Percentiles rank a stretch among this genome's conserved stretches.
Evolutionary conservation across 2,888 invertebrate genomes (phyloP).

Genomic region (Calameuta filiformis): DNA sequence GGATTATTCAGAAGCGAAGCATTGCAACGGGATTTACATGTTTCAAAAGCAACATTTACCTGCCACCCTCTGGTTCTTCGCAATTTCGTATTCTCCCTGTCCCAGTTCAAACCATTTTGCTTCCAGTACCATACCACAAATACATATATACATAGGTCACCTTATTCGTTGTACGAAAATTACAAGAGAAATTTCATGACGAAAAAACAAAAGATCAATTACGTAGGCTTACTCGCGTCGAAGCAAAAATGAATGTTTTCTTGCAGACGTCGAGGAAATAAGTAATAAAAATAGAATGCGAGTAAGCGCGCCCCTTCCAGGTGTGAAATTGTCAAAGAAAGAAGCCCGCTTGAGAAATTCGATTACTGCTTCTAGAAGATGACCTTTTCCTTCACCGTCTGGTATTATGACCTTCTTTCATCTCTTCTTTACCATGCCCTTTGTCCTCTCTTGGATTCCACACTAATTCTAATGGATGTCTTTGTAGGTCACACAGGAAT

Average conservation of each 20-base stretch:
- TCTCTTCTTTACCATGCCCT: background rate
- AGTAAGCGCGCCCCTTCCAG: background rate
- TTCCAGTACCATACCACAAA: background rate
- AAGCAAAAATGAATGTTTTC: background rate
- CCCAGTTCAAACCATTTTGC: background rate
- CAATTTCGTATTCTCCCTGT: background rate
- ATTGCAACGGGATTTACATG: background rate
- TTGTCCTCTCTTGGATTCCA: background rate
- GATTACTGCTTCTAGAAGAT: background rate
- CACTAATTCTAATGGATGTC: background rate
- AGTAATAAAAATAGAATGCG: background rate
- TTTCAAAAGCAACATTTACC: constrained; percentile 8
- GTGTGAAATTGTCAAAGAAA: background rate
- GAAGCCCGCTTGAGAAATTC: background rate
- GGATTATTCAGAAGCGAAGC: background rate
- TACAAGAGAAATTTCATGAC: no score
- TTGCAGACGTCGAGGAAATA: background rate
- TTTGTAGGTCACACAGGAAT: background rate
- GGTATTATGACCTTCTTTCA: background rate
- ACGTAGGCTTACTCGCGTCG: background rate
- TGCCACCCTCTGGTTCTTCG: background rate
- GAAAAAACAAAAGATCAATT: no score
- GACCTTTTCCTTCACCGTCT: background rate
- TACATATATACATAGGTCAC: background rate
- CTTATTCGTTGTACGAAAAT: no score